Base-by-base conservation (phyloP, 1,140 invertebrate species). In the Tribolium madens region DNA sequence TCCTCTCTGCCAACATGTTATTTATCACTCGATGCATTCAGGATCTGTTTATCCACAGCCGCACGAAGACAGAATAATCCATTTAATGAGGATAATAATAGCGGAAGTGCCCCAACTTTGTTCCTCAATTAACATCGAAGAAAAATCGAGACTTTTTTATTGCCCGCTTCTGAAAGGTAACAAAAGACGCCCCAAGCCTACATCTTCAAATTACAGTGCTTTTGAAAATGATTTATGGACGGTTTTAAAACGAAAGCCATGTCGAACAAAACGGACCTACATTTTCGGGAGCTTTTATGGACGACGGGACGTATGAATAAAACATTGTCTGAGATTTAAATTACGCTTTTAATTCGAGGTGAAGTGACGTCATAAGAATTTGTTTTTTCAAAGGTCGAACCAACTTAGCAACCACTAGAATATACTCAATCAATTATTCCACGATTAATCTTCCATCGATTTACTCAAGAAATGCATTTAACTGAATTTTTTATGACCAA, bases 11-110 rank as follows among this genome's bases (percentile, higher is more conserved):
- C 57, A 64, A 64, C 21, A 64, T 64, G 57, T 64, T 64, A 64
- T 64, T 64, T 64, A 64, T 64, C 57, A 33, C 57, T 33, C 52
- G 6, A 57, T 18, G 52, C 57, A 64, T 64, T 64, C 57, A 18
- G n/a, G 26, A 64, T 64, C 57, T 64, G 57, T 64, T 64, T 64
- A 64, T 64, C 57, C 14, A n/a, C 52, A 42, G 15, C 14, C 9
- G 2, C 57, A 18, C 14, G 21, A 12, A 64, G 57, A 64, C 3
- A 12, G 57, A 64, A 64, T 64, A 64, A 64, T 64, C 57, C 21
- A 64, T 64, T 64, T 64, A 64, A 64, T 33, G 57, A 64, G 21
- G 57, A 64, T 64, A 64, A 64, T 64, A 31, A 33, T 33, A n/a
- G 26, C 21, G 57, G 26, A 33, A 33, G 26, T 33, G 57, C 14